Evolutionary conservation across 2,113 vertebrate species (phyloP).

Genomic region (Halcyon malimbica): DNA sequence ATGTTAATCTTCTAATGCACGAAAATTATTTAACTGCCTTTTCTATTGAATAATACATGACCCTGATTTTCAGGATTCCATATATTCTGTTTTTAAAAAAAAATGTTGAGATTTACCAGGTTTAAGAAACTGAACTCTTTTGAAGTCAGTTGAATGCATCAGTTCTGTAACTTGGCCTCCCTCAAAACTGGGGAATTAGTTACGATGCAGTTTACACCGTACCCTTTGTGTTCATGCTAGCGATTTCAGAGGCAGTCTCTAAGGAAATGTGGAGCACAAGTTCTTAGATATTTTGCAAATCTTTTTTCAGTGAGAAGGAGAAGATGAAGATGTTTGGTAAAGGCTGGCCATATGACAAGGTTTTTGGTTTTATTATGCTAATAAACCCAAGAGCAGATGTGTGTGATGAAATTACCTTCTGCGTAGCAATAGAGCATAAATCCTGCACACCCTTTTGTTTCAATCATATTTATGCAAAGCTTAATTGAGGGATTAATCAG

Average conservation of each 20-base stretch:
- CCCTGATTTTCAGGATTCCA: background rate
- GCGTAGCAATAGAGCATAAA: background rate
- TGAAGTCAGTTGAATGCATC: background rate
- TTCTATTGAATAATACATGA: background rate
- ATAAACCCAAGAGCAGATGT: background rate
- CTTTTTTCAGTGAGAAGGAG: background rate
- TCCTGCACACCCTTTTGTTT: background rate
- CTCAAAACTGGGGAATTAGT: background rate
- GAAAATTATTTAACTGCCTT: background rate
- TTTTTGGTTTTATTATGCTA: background rate
- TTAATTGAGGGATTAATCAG: background rate
- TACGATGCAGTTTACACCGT: background rate
- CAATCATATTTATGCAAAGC: background rate
- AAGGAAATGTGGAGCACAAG: background rate
- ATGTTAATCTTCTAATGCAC: background rate
- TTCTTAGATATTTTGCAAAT: background rate
- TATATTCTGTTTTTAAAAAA: background rate
- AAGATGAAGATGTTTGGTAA: background rate
- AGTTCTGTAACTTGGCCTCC: background rate
- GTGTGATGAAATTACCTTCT: background rate
- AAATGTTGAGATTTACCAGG: background rate
- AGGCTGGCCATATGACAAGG: background rate
- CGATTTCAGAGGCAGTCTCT: background rate
- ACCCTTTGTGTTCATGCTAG: background rate
- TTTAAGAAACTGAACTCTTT: background rate